phyloP scores from a whole-genome alignment of 2,797 vertebrate genomes.

The Lagodon rhomboides region DNA sequence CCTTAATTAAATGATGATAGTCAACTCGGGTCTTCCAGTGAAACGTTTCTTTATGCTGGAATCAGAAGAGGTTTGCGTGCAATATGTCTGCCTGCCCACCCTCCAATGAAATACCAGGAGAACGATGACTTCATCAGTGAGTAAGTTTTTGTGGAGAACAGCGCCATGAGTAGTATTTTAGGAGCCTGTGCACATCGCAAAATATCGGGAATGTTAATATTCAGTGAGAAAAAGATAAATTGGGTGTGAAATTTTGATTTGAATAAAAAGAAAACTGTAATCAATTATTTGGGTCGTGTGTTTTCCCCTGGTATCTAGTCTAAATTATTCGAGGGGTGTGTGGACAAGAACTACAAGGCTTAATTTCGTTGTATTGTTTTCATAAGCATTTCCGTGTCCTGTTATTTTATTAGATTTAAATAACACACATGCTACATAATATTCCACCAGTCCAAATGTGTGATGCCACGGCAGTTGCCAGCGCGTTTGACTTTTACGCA shows the following conservation, averaged over 20 bases:
- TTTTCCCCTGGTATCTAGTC: too few species aligned
- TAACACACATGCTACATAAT: too few species aligned
- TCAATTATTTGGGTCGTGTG: accelerated
- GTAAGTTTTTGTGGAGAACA: constrained; percentile 56
- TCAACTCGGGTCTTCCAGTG: not conserved
- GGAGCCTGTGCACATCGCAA: not conserved
- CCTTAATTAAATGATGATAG: not conserved
- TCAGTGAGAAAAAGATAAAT: not conserved
- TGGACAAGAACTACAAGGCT: too few species aligned
- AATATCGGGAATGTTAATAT: not conserved
- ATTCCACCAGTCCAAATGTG: too few species aligned
- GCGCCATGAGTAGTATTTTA: constrained; percentile 43
- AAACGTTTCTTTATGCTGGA: not conserved
- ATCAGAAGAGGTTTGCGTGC: not conserved
- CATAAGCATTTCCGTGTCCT: too few species aligned
- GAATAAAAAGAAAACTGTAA: not conserved
- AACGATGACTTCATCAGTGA: constrained; percentile 26
- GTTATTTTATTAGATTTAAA: too few species aligned
- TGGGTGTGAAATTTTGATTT: accelerated
- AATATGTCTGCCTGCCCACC: not conserved
- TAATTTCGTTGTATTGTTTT: too few species aligned
- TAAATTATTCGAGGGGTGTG: too few species aligned
- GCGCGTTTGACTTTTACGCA: too few species aligned
- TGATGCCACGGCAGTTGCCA: too few species aligned
- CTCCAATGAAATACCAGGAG: constrained; percentile 13